Evolutionary conservation across 2,797 vertebrate genomes (phyloP).

Genomic region (Sebastes baramenuke): DNA sequence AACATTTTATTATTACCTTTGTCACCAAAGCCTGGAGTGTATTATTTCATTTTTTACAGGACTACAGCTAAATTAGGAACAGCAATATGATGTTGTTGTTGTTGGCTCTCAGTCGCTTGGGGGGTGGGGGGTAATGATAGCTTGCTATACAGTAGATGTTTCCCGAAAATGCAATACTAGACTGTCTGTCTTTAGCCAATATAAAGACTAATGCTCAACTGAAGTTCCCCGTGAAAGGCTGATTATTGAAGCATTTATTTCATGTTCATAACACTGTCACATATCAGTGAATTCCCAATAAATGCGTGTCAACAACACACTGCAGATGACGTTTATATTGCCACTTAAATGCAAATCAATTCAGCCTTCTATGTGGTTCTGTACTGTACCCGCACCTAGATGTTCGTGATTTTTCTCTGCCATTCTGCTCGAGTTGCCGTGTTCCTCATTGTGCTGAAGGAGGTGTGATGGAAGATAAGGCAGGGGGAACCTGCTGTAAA

Average conservation of each 20-base stretch:
- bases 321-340: background rate
- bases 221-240: background rate
- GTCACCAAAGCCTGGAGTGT: slow-evolving; percentile 13
- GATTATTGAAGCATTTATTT: background rate
- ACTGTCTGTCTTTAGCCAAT: background rate
- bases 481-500: slow-evolving; percentile 59
- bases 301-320: background rate
- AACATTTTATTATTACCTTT: slow-evolving; percentile 41
- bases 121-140: slow-evolving; percentile 10
- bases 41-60: slow-evolving; percentile 26
- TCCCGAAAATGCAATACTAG: background rate
- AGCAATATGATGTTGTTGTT: slow-evolving; percentile 19
- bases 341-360: slow-evolving; percentile 22
- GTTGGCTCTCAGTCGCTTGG: slow-evolving; percentile 27
- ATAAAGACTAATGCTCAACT: background rate
- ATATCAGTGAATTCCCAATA: background rate
- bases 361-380: background rate
- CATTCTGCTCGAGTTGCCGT: slow-evolving; percentile 49
- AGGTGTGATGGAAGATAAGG: slow-evolving; percentile 69
- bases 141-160: slow-evolving; percentile 9
- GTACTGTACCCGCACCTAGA: slow-evolving; percentile 12
- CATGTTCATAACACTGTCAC: background rate
- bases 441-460: slow-evolving; percentile 55
- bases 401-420: slow-evolving; percentile 13
- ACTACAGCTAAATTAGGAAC: slow-evolving; percentile 20